Conservation (phyloP, 2,888 invertebrate genomes). For the Hydrotaea cyrtoneurina region DNA sequence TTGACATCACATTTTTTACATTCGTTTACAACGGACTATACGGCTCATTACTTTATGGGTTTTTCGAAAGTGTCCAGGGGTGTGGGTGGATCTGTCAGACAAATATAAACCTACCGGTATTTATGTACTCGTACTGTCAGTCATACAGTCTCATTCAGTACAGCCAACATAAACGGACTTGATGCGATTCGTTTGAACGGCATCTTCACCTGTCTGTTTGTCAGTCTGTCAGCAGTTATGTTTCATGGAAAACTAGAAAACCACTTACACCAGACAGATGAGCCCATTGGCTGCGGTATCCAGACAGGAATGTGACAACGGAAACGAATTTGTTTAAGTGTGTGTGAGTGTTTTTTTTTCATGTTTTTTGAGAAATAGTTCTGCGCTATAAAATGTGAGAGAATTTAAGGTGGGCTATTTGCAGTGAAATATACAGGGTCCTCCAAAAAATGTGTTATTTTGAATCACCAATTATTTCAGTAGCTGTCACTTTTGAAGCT, state of each 20-base stretch:
- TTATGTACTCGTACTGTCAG: neutral
- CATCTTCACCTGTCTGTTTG: neutral
- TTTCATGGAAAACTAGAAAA: neutral
- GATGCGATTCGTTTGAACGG: neutral
- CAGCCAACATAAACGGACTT: neutral
- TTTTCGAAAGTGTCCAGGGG: neutral
- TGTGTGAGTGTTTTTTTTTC: no score
- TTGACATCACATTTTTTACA: constrained; percentile 38
- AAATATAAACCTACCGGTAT: neutral
- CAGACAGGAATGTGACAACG: no score
- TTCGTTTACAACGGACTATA: neutral
- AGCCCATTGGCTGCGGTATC: neutral
- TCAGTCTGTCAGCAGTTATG: neutral
- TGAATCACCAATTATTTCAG: no score
- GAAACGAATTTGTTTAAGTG: no score
- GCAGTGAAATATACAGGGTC: no score
- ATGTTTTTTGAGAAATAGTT: no score
- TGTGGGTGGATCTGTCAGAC: neutral
- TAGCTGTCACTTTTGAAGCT: no score
- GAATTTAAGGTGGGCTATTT: no score
- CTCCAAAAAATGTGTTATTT: no score
- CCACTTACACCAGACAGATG: neutral
- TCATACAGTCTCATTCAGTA: neutral
- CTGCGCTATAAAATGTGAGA: no score
- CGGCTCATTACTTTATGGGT: neutral